Percentiles rank a stretch among this genome's conserved stretches.
These are phyloP conservation scores for Aphelocoma californica DNA, from an alignment of 2,797 vertebrate species.

Conservation along the genomic window DNA sequence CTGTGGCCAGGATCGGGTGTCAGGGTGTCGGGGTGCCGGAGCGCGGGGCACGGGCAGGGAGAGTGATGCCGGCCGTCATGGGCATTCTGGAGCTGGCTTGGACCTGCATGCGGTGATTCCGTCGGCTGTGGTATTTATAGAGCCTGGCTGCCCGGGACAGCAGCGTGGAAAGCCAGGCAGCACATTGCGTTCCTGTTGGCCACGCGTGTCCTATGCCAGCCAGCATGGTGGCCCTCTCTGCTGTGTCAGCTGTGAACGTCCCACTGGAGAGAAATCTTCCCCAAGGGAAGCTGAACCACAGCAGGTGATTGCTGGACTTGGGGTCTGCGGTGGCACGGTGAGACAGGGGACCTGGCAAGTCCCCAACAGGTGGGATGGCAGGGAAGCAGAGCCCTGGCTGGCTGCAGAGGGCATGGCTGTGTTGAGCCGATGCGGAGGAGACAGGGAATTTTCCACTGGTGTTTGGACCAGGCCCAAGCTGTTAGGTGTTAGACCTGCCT, in stretches of 20 bases:
- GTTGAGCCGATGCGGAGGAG: background rate
- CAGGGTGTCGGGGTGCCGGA: background rate
- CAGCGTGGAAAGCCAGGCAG: background rate
- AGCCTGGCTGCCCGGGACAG: background rate
- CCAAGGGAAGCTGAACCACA: background rate
- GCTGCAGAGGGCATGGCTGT: background rate
- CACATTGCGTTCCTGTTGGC: background rate
- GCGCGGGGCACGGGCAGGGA: background rate
- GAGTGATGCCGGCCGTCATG: background rate
- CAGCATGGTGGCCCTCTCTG: background rate
- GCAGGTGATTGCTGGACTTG: background rate
- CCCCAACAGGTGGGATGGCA: background rate
- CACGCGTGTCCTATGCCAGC: background rate
- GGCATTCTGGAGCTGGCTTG: background rate
- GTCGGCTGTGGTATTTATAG: constrained; percentile 33
- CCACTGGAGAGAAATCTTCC: background rate
- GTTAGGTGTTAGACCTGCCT: background rate
- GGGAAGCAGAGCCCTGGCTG: background rate
- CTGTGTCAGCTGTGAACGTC: accelerated
- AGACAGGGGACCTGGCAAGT: background rate
- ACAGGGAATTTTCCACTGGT: constrained; percentile 58
- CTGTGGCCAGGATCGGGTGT: constrained; percentile 32
- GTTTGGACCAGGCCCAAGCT: constrained; percentile 38
- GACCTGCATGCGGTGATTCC: background rate
- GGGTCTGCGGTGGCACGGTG: accelerated